Conservation (phyloP, 2,888 invertebrate genomes). For the Formica aserva region DNA sequence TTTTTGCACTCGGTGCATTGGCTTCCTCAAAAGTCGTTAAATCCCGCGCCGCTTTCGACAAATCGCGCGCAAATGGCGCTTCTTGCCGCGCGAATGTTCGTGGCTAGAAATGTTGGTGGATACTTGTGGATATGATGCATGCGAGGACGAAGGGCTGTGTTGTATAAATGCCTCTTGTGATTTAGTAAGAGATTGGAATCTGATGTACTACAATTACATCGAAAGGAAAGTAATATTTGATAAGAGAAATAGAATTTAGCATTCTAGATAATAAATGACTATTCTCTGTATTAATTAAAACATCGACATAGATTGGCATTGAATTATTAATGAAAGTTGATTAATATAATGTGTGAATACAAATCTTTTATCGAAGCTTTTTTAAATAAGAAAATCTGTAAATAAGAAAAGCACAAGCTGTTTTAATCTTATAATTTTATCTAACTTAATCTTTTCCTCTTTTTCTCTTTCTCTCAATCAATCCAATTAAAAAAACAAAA, state of each 20-base stretch:
- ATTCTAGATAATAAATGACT: not conserved
- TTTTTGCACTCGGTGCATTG: conserved; percentile 64
- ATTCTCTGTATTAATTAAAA: not conserved
- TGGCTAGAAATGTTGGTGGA: conserved; percentile 8
- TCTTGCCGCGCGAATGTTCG: conserved; percentile 54
- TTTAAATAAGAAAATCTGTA: not conserved
- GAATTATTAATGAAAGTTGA: not conserved
- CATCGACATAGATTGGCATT: not conserved
- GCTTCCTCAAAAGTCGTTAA: conserved; percentile 78
- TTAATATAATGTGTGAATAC: not conserved
- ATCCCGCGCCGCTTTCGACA: conserved; percentile 68
- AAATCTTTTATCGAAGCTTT: not conserved
- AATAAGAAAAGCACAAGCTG: not conserved
- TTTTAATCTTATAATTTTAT: not conserved
- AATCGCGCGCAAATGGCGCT: conserved; percentile 73
- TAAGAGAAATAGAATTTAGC: not conserved
- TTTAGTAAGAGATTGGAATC: not conserved
- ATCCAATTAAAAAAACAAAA: not conserved
- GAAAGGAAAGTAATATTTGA: not conserved
- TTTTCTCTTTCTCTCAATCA: not conserved
- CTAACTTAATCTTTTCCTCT: not conserved
- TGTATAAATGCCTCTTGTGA: not conserved
- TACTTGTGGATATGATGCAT: conserved; percentile 12
- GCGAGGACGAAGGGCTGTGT: not conserved
- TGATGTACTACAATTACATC: not conserved